Evolutionary conservation across 2,113 vertebrate species (phyloP).

Genomic region (Megaceryle maxima): DNA sequence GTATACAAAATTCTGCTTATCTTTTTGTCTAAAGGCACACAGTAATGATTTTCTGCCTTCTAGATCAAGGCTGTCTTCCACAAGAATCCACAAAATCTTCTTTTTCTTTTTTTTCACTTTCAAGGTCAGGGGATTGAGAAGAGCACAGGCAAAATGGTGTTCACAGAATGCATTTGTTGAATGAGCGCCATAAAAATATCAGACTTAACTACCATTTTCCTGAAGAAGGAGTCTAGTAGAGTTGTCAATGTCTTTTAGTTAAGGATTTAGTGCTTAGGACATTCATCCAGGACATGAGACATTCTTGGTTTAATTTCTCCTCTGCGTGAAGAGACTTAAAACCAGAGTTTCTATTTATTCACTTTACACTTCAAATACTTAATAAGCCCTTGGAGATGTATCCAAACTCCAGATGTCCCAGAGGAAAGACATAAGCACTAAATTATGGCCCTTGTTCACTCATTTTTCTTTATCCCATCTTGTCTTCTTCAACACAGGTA

Average conservation of each 20-base stretch:
- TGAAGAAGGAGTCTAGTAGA: neutral
- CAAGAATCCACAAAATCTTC: neutral
- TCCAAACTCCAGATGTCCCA: slow-evolving; percentile 6
- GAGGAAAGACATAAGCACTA: neutral
- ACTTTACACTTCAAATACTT: slow-evolving; percentile 24
- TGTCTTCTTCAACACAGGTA: neutral
- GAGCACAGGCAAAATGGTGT: neutral
- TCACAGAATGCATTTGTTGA: neutral
- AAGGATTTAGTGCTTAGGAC: neutral
- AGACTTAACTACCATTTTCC: neutral
- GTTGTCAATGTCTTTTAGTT: neutral
- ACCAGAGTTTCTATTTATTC: neutral
- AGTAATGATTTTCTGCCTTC: neutral
- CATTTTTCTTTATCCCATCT: neutral
- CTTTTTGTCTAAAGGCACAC: neutral
- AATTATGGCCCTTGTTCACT: neutral
- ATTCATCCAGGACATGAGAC: neutral
- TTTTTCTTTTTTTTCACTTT: neutral
- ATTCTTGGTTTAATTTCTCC: slow-evolving; percentile 7
- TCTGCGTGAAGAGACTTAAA: neutral
- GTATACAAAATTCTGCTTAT: neutral
- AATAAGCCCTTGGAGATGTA: neutral
- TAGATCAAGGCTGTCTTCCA: neutral
- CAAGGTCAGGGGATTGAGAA: neutral
- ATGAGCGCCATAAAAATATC: neutral